Evolutionary conservation across 2,888 invertebrate species (phyloP), one percentile per base, ranked within the genome.

Genomic region (Hydriomena furcata): DNA sequence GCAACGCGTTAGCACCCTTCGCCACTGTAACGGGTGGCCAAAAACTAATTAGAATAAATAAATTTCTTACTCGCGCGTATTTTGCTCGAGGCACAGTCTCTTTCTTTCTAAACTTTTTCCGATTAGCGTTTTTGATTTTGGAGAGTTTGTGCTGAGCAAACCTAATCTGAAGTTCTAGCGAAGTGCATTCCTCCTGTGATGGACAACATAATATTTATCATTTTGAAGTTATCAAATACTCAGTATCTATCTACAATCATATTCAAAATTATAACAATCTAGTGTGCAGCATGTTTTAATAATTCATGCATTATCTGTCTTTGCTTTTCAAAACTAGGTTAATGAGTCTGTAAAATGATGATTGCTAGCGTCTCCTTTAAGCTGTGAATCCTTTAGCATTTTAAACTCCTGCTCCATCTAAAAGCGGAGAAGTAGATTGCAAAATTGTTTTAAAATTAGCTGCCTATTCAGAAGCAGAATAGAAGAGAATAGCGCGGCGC

Each of bases 41-140:
- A 34, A 31, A 8, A 25, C n/a, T 13, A 17, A 13, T 10, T 7
- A 30, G n/a, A 31, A 23, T 23, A 23, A 35, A 20, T 7, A 11
- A 4, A 23, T 10, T 5, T 4, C 45, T 46, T 46, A 40, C 46
- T 38, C n/a, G n/a, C n/a, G n/a, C n/a, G n/a, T n/a, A n/a, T n/a
- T 21, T 30, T n/a, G 13, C 12, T 10, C 11, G 12, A 10, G 42
- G 42, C 1, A 1, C 17, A 1, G 17, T 34, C 13, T 34, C 42
- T 25, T 43, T 43, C 5, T 2, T 13, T 7, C 34, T 17, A 11
- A 25, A 34, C 20, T 34, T 43, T 5, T 7, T 7, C 5, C 40
- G 21, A 3, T 31, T 12, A 5, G 1, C 13, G 7, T 41, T 31
- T 21, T 30, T 41, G 2, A 31, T 11, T n/a, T n/a, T 12, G 11